phyloP scores from a whole-genome alignment of 2,797 vertebrate species.

The Bradypodion pumilum region DNA sequence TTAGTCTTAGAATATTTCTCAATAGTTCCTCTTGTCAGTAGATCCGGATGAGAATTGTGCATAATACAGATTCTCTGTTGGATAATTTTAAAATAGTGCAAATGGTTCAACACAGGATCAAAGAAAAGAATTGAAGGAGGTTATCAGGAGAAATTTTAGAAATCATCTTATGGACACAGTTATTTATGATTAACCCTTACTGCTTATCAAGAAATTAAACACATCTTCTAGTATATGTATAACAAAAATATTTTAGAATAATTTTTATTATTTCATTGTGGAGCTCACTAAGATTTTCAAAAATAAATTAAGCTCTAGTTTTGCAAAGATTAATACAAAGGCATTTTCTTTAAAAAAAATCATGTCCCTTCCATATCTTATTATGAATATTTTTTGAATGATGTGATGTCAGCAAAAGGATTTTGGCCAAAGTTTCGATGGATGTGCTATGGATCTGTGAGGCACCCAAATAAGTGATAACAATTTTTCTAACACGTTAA shows the following conservation, averaged over 20 bases:
- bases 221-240: slow-evolving; percentile 54
- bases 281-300: neutral
- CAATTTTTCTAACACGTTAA: neutral
- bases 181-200: slow-evolving; percentile 61
- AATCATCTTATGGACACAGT: slow-evolving; percentile 58
- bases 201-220: slow-evolving; percentile 58
- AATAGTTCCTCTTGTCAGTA: neutral
- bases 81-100: slow-evolving; percentile 49
- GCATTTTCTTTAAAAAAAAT: too few relatives aligned
- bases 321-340: too few relatives aligned
- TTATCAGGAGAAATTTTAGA: slow-evolving; percentile 55
- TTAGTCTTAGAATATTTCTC: neutral
- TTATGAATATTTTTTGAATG: too few relatives aligned
- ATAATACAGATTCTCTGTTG: slow-evolving; percentile 39
- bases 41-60: neutral
- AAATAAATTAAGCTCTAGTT: neutral
- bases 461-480: neutral
- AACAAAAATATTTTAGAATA: slow-evolving; percentile 50
- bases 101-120: slow-evolving; percentile 36
- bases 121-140: slow-evolving; percentile 44
- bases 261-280: slow-evolving; percentile 17
- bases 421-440: too few relatives aligned
- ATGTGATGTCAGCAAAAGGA: too few relatives aligned
- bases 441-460: neutral
- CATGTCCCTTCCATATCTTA: too few relatives aligned